A percentile compares a stretch with the other conserved stretches of the same genome.
These are phyloP conservation scores for Neodiprion virginianus DNA, from an alignment of 1,140 invertebrate species.

Conservation along the genomic window DNA sequence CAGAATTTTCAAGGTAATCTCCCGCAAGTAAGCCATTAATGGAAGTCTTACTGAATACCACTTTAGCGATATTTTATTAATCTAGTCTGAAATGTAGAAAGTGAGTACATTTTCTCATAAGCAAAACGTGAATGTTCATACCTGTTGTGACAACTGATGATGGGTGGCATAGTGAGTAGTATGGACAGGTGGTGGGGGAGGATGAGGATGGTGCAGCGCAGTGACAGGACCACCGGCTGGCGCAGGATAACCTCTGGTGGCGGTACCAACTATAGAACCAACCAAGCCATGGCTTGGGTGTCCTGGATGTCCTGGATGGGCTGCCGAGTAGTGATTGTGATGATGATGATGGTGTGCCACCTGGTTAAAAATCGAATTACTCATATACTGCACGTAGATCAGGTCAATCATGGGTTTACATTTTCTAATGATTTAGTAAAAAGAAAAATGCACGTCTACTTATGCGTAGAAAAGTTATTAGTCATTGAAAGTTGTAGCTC, in stretches of 20 bases:
- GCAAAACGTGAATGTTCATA: conserved; percentile 26
- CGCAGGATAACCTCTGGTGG: conserved; percentile 52
- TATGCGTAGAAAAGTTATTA: too few species aligned
- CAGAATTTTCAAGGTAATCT: too few species aligned
- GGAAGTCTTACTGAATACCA: too few species aligned
- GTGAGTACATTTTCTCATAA: neutral
- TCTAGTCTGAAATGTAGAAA: too few species aligned
- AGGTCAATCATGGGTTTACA: too few species aligned
- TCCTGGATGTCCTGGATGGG: conserved; percentile 40
- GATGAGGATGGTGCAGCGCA: conserved; percentile 50
- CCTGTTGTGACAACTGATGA: conserved; percentile 56
- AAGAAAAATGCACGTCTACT: too few species aligned
- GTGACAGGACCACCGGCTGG: conserved; percentile 51
- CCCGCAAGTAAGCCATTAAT: too few species aligned
- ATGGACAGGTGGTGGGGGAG: conserved; percentile 51
- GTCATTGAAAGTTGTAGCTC: too few species aligned
- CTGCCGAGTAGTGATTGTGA: conserved; percentile 49
- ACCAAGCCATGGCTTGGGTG: conserved; percentile 53
- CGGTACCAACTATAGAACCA: conserved; percentile 46
- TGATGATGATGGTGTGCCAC: conserved; percentile 50
- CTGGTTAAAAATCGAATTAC: conserved; percentile 29
- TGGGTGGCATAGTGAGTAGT: conserved; percentile 53
- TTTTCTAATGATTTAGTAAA: too few species aligned
- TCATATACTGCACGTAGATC: neutral
- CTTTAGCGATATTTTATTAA: too few species aligned